Evolutionary conservation across 92 coral and sea anemone species (phyloP), one percentile per base, ranked within the genome.

Genomic region (Plumapathes pennacea): DNA sequence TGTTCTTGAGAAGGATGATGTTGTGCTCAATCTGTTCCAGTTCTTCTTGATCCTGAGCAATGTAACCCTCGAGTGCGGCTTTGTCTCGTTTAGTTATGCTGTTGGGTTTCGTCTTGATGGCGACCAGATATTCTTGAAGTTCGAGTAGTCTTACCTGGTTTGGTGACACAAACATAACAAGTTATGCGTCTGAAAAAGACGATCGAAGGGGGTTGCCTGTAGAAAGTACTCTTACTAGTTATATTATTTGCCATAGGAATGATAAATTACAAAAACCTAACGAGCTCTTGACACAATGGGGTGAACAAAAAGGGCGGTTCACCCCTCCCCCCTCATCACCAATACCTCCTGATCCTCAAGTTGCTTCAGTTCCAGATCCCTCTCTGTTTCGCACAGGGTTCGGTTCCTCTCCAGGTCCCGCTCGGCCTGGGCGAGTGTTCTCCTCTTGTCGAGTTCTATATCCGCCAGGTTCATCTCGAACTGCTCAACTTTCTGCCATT

Each of bases 391-490:
- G 39, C 76, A 58, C 8, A 59, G 78, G 22, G 74, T 84, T 46
- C 57, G 51, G 42, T 84, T 77, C 47, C 71, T 50, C 26, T 71
- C 42, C 23, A 86, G 71, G 28, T 81, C 83, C 7, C 67, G 37
- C 24, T 81, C 96, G 2, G 83, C 67, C 22, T 88, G 81, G 24
- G 81, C 85, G 2, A 76, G 30, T 4, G 76, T 65, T 64, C 68
- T 89, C 4, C 86, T 69, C 47, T 80, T 85, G 19, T 73, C 81
- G 14, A 90, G 60, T 57, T 94, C 96, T 28, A 91, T 72, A 38
- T 91, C 97, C 4, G 88, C 95, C 46, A 91, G 64, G 38, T 78
- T 84, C 58, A 80, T 63, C 51, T 91, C 97, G 28, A 69, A 88
- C 25, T 91, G 89, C 44, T 84, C 83, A 25, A 91, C 63, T 60